Percentiles rank a stretch among this genome's conserved stretches.
These are phyloP conservation scores for Hydroisotoma schaefferi DNA, from an alignment of 2,888 invertebrate species.

Conservation along the genomic window DNA sequence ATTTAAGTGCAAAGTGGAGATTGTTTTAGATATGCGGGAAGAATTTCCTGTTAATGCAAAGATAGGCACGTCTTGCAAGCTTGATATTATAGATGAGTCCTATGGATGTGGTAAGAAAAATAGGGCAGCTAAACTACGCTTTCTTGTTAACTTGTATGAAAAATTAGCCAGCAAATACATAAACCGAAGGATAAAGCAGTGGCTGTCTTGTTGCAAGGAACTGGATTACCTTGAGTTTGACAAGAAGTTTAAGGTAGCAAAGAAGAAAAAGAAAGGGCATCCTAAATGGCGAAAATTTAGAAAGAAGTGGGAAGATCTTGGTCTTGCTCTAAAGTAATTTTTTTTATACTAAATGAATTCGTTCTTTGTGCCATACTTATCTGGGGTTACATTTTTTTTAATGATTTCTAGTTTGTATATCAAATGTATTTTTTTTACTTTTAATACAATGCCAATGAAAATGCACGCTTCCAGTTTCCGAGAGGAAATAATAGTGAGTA, in stretches of 20 bases:
- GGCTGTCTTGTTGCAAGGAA: slow-evolving; percentile 5
- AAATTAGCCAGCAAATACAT: slow-evolving; percentile 10
- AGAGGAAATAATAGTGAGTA: too few species aligned
- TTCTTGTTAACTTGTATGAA: slow-evolving; percentile 6
- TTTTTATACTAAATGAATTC: too few species aligned
- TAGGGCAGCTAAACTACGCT: background rate
- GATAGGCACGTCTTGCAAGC: background rate
- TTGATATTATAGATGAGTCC: background rate
- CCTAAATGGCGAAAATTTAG: slow-evolving; percentile 7
- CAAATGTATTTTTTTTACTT: too few species aligned
- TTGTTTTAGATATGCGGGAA: slow-evolving; percentile 3
- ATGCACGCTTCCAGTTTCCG: too few species aligned
- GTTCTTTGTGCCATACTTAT: too few species aligned
- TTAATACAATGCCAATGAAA: too few species aligned
- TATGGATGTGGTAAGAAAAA: background rate
- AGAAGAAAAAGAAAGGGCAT: slow-evolving; percentile 1
- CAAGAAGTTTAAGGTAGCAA: background rate
- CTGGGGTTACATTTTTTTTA: too few species aligned
- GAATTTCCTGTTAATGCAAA: background rate
- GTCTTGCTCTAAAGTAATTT: too few species aligned
- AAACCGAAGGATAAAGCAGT: slow-evolving; percentile 5
- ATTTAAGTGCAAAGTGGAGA: slow-evolving; percentile 1
- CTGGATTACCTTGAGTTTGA: slow-evolving; percentile 2
- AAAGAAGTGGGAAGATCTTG: slow-evolving; percentile 6
- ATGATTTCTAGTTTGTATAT: too few species aligned